Base-by-base conservation (phyloP, 2,113 vertebrate species). In the Ornithorhynchus anatinus region DNA sequence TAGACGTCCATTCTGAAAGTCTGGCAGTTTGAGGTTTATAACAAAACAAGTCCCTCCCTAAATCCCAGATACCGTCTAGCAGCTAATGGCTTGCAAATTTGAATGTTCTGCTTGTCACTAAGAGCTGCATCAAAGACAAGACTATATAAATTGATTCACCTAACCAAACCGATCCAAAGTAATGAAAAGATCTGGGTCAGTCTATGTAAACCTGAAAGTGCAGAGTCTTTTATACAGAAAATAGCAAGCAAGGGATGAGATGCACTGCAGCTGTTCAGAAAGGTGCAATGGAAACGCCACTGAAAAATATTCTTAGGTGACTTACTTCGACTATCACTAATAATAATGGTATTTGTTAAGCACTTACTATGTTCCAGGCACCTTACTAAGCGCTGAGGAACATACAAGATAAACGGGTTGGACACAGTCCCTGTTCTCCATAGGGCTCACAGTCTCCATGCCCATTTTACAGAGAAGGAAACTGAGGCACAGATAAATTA, bases 1-100 rank as follows among this genome's bases (percentile, higher is more conserved):
- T 62, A 20, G 71, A 39, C 40, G 47, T 13, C 5, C 72, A 14
- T 63, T 72, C 22, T 65, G 31, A 39, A 52, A 37, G 31, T 19
- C 20, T 31, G 22, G 69, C 8, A 32, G 62, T 69, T 61, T 40
- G 22, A 62, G n/a, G 31, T n/a, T 38, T 35, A 29, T 53, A 59
- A 16, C 1, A 29, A 25, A 65, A 38, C 16, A 59, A 45, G 44
- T 68, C 56, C 79, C 79, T 65, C 56, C 79, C 79, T 65, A 81
- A 74, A 77, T 77, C 64, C 65, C 36, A 58, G 56, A 61, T 70
- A 61, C 51, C 50, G 65, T 77, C 63, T 79, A 77, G 66, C 22
- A 81, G 69, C 50, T 75, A 86, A 79, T 72, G 57, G 44, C 66
- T 86, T 86, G 77, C 66, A 84, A 88, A 84, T 86, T 86, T 79